Conservation (phyloP, 2,888 invertebrate genomes). For the Halictus ligatus region DNA sequence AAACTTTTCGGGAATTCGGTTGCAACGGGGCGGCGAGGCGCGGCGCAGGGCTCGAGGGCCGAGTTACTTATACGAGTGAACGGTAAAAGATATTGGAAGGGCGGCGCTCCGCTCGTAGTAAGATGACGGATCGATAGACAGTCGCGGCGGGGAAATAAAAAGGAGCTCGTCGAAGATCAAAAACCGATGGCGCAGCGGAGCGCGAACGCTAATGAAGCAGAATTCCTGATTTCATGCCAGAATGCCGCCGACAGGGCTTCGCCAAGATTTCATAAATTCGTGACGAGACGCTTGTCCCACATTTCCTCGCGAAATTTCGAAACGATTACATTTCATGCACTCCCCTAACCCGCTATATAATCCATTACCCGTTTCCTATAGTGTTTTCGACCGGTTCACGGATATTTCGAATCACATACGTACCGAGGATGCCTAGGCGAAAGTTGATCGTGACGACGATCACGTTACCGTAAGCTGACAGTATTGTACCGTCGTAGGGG, state of each 20-base stretch:
- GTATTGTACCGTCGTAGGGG: conserved; percentile 97
- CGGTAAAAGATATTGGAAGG: conserved; percentile 49
- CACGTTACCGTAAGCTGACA: conserved; percentile 96
- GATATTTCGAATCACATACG: conserved; percentile 76
- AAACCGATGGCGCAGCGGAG: conserved; percentile 50
- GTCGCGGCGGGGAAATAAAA: conserved; percentile 24
- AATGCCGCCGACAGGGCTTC: conserved; percentile 33
- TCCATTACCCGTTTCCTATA: background rate
- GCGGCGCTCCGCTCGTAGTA: conserved; percentile 16
- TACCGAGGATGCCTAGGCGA: conserved; percentile 93
- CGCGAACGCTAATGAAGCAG: conserved; percentile 64
- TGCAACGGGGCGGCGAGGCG: conserved; percentile 18
- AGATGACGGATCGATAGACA: conserved; percentile 51
- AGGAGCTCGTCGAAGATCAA: conserved; percentile 52
- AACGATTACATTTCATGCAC: conserved; percentile 21
- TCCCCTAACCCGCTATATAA: background rate
- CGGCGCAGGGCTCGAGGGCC: conserved; percentile 17
- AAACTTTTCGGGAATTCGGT: conserved; percentile 4
- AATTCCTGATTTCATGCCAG: conserved; percentile 61
- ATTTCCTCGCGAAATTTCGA: conserved; percentile 35
- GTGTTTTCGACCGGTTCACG: background rate
- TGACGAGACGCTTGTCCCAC: conserved; percentile 1
- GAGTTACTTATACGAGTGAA: conserved; percentile 53
- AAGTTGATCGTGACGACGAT: conserved; percentile 95
- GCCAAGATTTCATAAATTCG: conserved; percentile 58